Evolutionary conservation across 1,140 invertebrate genomes (phyloP).

Genomic region (Eupeodes corollae): DNA sequence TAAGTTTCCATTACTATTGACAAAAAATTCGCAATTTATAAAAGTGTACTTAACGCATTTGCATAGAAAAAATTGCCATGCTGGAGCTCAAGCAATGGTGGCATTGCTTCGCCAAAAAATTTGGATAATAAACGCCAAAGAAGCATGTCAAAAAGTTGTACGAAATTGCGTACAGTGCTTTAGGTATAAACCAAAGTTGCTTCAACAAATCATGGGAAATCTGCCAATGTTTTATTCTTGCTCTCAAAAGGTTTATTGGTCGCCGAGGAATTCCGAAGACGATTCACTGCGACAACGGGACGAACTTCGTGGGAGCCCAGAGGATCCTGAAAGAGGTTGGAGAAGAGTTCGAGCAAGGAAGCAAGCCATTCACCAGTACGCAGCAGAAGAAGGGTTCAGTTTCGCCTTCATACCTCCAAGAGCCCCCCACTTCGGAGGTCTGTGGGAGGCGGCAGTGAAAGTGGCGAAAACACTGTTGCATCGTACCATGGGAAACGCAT

Average conservation of each 20-base stretch:
- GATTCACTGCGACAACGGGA: slow-evolving; percentile 25
- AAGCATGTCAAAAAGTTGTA: slow-evolving; percentile 4
- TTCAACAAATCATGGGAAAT: slow-evolving; percentile 5
- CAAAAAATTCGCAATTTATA: slow-evolving; percentile 3
- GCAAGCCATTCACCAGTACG: background rate
- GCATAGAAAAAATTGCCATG: slow-evolving; percentile 5
- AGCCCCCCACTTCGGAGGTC: slow-evolving; percentile 7
- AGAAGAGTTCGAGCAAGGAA: background rate
- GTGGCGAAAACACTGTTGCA: too few species aligned
- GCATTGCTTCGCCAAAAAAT: slow-evolving; percentile 4
- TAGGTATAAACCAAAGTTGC: slow-evolving; percentile 4
- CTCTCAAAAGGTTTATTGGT: slow-evolving; percentile 11
- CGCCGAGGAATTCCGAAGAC: slow-evolving; percentile 8
- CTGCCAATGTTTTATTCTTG: slow-evolving; percentile 9
- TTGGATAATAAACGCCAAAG: slow-evolving; percentile 3
- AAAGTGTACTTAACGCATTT: slow-evolving; percentile 1
- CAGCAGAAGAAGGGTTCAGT: background rate
- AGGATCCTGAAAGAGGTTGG: slow-evolving; percentile 5
- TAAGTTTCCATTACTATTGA: slow-evolving; percentile 4
- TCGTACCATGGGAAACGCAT: too few species aligned
- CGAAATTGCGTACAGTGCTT: slow-evolving; percentile 3
- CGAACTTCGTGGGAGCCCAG: too few species aligned
- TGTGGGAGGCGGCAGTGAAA: too few species aligned
- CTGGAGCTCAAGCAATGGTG: slow-evolving; percentile 2
- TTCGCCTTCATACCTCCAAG: slow-evolving; percentile 7